Evolutionary conservation across 2,113 vertebrate genomes (phyloP).

Genomic region (Hystrix cristata): DNA sequence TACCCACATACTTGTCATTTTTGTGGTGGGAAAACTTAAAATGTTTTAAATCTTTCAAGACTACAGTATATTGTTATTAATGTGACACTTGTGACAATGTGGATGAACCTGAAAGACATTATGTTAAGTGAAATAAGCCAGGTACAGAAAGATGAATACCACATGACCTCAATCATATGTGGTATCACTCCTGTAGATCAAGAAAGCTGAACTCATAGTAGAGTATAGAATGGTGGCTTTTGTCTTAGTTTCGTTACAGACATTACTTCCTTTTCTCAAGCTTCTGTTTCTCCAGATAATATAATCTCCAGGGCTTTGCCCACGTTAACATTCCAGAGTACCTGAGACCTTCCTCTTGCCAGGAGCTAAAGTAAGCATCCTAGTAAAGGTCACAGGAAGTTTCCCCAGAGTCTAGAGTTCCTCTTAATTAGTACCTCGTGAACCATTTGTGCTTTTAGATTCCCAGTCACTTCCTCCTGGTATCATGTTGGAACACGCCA

Average conservation of each 20-base stretch:
- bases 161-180: not conserved
- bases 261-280: not conserved
- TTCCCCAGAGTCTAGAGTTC: slow-evolving; percentile 29
- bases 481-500: not conserved
- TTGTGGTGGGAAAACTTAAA: not conserved
- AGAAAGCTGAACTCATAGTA: not conserved
- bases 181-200: not conserved
- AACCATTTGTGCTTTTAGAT: not conserved
- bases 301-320: not conserved
- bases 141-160: not conserved
- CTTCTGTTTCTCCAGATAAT: not conserved
- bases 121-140: not conserved
- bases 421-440: slow-evolving; percentile 40
- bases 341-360: not conserved
- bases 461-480: slow-evolving; percentile 30
- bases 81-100: not conserved
- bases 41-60: not conserved
- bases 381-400: not conserved
- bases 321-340: not conserved
- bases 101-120: not conserved
- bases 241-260: slow-evolving; percentile 5
- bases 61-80: not conserved
- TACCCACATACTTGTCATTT: not conserved
- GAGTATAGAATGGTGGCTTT: not conserved
- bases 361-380: slow-evolving; percentile 20